Percentiles rank a stretch among this genome's conserved stretches.
Evolutionary conservation across 2,797 vertebrate species (phyloP).

Genomic region (Esox masquinongy): DNA sequence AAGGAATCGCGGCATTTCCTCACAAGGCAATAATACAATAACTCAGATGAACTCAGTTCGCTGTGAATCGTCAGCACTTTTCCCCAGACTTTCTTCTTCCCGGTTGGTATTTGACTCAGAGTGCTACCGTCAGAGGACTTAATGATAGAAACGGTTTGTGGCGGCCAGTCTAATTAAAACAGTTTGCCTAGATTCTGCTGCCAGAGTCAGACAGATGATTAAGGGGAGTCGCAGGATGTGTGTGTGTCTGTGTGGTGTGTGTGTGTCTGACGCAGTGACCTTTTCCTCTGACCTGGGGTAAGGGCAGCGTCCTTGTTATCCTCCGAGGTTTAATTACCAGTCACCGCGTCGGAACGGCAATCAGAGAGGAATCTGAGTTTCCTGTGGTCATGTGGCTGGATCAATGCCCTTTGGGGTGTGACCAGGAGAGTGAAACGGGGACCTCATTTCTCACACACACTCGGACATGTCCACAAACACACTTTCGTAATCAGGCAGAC

Average conservation of each 20-base stretch:
- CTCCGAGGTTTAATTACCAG: slow-evolving; percentile 66
- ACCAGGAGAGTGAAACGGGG: slow-evolving; percentile 31
- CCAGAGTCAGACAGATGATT: slow-evolving; percentile 68
- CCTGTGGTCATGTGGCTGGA: slow-evolving; percentile 53
- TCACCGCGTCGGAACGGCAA: slow-evolving; percentile 45
- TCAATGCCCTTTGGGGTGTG: slow-evolving; percentile 66
- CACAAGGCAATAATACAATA: too few species aligned
- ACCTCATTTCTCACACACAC: slow-evolving; percentile 31
- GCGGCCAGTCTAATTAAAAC: slow-evolving; percentile 74
- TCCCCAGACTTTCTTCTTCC: too few species aligned
- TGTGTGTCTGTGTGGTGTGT: not conserved
- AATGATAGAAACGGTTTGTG: slow-evolving; percentile 76
- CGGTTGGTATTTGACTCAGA: too few species aligned
- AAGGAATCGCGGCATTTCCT: too few species aligned
- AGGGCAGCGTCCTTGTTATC: slow-evolving; percentile 61
- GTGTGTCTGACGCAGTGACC: slow-evolving; percentile 52
- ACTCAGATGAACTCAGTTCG: slow-evolving; percentile 4
- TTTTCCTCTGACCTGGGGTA: slow-evolving; percentile 63
- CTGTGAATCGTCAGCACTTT: slow-evolving; percentile 41
- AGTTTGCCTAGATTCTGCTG: slow-evolving; percentile 71
- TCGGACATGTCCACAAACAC: slow-evolving; percentile 2
- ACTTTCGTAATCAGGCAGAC: slow-evolving; percentile 8
- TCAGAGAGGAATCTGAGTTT: slow-evolving; percentile 55
- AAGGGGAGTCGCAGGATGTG: slow-evolving; percentile 50
- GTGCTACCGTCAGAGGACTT: slow-evolving; percentile 43